These are phyloP conservation scores for Lepidurus arcticus DNA, from an alignment of 1,140 invertebrate species.

Conservation along the genomic window DNA sequence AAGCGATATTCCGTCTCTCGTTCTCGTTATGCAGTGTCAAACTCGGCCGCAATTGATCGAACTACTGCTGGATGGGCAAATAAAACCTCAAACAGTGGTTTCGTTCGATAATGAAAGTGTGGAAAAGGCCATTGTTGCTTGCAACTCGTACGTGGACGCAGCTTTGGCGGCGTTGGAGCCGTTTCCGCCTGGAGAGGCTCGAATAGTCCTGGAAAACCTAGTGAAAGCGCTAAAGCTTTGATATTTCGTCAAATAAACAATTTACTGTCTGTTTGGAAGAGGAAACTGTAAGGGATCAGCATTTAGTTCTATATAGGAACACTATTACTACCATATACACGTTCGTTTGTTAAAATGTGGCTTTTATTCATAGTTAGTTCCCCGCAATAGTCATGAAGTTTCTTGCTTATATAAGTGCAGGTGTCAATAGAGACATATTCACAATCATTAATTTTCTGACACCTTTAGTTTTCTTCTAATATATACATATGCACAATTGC, in stretches of 20 bases:
- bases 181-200: background rate
- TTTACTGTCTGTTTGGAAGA: background rate
- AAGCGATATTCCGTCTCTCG: background rate
- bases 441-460: no score
- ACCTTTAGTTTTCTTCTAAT: no score
- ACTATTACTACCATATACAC: no score
- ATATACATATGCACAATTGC: no score
- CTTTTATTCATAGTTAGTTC: no score
- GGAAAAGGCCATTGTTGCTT: background rate
- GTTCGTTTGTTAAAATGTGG: no score
- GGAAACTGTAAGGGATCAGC: no score
- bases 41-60: background rate
- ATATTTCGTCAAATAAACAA: background rate
- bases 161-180: background rate
- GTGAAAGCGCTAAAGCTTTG: background rate
- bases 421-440: no score
- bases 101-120: background rate
- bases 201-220: background rate
- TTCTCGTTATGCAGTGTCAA: slow-evolving; percentile 4
- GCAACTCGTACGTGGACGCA: background rate
- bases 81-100: background rate
- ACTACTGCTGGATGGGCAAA: background rate
- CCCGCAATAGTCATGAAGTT: no score
- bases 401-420: no score
- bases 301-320: no score